Percentiles rank a stretch among this genome's conserved stretches.
phyloP scores from a whole-genome alignment of 1,140 invertebrate genomes.

The Oryctes rhinoceros region DNA sequence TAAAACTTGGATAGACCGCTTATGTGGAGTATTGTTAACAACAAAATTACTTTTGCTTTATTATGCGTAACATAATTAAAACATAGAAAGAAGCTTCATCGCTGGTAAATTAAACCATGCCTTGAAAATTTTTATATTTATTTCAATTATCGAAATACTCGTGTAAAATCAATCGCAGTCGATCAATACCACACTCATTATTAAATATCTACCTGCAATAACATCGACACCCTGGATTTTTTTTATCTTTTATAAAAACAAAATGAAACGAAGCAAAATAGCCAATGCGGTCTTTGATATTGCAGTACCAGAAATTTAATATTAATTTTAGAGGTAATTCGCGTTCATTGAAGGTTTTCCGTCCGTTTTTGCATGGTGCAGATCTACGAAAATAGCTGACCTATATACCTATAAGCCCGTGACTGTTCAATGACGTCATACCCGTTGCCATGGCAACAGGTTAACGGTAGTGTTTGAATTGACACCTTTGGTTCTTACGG shows the following conservation, averaged over 20 bases:
- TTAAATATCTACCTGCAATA: not conserved
- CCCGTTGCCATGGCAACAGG: slow-evolving; percentile 62
- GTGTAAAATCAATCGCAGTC: not conserved
- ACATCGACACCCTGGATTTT: not conserved
- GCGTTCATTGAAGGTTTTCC: slow-evolving; percentile 45
- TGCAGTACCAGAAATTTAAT: not conserved
- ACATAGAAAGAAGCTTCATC: too few relatives aligned
- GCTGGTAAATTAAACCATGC: too few relatives aligned
- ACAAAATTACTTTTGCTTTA: too few relatives aligned
- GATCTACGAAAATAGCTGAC: slow-evolving; percentile 53
- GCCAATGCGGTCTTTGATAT: not conserved
- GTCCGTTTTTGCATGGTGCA: slow-evolving; percentile 48
- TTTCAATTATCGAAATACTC: not conserved
- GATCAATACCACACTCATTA: not conserved
- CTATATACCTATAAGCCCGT: slow-evolving; percentile 53
- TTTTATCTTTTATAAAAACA: not conserved
- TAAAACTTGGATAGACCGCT: too few relatives aligned
- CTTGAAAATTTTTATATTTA: too few relatives aligned
- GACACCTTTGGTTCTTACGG: slow-evolving; percentile 47
- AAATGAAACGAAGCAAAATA: not conserved
- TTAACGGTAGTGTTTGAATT: slow-evolving; percentile 51
- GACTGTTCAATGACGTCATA: slow-evolving; percentile 54
- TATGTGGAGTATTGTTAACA: too few relatives aligned
- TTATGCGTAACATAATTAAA: too few relatives aligned
- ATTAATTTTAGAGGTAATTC: slow-evolving; percentile 38